Evolutionary conservation across 2,888 invertebrate genomes (phyloP), one percentile per base, ranked within the genome.

Genomic region (Cerceris rybyensis): DNA sequence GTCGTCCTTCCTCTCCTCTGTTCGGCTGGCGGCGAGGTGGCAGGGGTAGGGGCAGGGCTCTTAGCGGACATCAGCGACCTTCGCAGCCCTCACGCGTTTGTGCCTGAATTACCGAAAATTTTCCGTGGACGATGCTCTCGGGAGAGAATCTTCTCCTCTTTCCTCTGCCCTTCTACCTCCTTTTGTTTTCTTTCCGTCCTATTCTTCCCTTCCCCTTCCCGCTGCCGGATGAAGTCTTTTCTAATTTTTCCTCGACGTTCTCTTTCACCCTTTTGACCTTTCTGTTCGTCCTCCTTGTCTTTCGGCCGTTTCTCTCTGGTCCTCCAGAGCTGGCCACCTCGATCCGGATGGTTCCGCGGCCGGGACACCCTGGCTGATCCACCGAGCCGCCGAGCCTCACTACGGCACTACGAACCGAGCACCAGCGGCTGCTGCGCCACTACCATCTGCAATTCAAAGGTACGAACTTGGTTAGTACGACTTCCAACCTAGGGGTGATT

Each of bases 11-110:
- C 69, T 70, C 52, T 55, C 65, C 52, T 60, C 42, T 39, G 54
- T 68, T 64, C 72, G 60, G 75, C 52, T 52, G 81, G 64, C 49
- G 75, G 52, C 57, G 73, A 70, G 61, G 71, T 81, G 80, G 75
- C 76, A 72, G 79, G 72, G 71, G 74, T 72, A 74, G 71, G 72
- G 82, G 66, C 60, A 79, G 81, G 81, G 84, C 85, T 88, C 88
- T 88, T 89, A 88, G 91, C 90, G 89, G 89, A 91, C 91, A 91
- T 91, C 89, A 89, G 90, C 90, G 81, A 88, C 86, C 86, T 78
- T 82, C 78, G 81, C 87, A 84, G 78, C 75, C 67, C 72, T 50
- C 73, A 42, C 68, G 65, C n/a, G 70, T 81, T 78, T 70, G 71
- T 71, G 43, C 67, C 67, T 75, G 66, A 78, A 76, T 73, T 68